phyloP scores from a whole-genome alignment of 2,113 vertebrate genomes.

The Cinclus cinclus region DNA sequence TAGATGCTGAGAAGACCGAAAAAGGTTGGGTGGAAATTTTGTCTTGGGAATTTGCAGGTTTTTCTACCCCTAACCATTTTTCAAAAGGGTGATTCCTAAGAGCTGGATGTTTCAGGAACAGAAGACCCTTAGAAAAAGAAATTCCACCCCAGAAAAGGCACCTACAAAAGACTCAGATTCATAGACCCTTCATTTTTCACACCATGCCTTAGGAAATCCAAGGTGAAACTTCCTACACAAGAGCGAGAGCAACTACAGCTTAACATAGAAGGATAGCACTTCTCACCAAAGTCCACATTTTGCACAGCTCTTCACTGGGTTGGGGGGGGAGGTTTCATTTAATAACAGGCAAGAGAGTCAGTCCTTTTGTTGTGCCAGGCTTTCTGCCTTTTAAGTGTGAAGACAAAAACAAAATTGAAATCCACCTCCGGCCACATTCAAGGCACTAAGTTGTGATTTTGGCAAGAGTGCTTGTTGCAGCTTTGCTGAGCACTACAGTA shows the following conservation, averaged over 20 bases:
- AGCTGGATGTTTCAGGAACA: background rate
- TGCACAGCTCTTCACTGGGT: background rate
- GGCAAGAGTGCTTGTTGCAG: background rate
- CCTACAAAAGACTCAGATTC: background rate
- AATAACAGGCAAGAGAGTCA: background rate
- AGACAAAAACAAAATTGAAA: slow-evolving; percentile 34
- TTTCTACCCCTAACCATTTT: background rate
- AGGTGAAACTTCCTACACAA: background rate
- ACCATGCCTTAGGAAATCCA: background rate
- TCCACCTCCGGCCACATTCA: slow-evolving; percentile 21
- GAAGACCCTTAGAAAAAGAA: background rate
- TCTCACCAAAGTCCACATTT: background rate
- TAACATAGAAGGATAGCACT: background rate
- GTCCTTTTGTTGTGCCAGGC: background rate
- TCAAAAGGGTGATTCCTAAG: background rate
- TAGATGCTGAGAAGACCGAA: background rate
- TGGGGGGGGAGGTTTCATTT: background rate
- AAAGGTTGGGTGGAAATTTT: background rate
- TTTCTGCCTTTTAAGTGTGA: slow-evolving; percentile 20
- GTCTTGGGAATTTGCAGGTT: background rate
- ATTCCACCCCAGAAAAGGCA: background rate
- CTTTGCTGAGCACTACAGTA: background rate
- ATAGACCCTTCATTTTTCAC: background rate
- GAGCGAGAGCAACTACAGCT: background rate
- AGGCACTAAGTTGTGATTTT: background rate